A percentile compares a stretch with the other conserved stretches of the same genome.
Conservation (phyloP, 2,888 invertebrate genomes). For the Hemaris fuciformis region DNA sequence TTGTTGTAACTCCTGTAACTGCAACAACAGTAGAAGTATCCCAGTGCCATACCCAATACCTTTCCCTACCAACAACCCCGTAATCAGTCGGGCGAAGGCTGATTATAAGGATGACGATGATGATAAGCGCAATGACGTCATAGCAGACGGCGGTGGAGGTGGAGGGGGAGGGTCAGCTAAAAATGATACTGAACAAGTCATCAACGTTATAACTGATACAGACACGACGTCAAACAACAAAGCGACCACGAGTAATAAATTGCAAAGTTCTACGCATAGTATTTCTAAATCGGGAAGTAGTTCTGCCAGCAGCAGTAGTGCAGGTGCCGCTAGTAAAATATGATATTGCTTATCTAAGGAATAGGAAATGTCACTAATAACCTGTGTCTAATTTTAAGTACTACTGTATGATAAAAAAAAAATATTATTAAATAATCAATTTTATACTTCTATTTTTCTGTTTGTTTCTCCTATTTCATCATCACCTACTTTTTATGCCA, state of each 20-base stretch:
- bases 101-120: slow-evolving; percentile 21
- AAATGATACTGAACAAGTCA: slow-evolving; percentile 17
- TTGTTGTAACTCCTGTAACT: slow-evolving; percentile 40
- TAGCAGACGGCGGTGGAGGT: neutral
- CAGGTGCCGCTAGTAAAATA: neutral
- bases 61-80: slow-evolving; percentile 49
- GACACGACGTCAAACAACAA: slow-evolving; percentile 11
- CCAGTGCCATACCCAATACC: slow-evolving; percentile 61
- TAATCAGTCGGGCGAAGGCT: slow-evolving; percentile 33
- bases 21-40: slow-evolving; percentile 37
- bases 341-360: neutral
- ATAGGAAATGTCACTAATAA: neutral
- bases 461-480: no score
- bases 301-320: slow-evolving; percentile 3
- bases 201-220: slow-evolving; percentile 27
- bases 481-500: no score
- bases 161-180: slow-evolving; percentile 13
- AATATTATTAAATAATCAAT: no score
- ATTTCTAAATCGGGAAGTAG: neutral
- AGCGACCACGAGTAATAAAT: neutral
- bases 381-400: no score
- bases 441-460: no score
- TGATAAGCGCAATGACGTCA: slow-evolving; percentile 1
- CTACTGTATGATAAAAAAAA: no score
- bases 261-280: neutral